These are phyloP conservation scores for Sycobia sp. DNA, from an alignment of 1,140 invertebrate genomes.

Conservation along the genomic window DNA sequence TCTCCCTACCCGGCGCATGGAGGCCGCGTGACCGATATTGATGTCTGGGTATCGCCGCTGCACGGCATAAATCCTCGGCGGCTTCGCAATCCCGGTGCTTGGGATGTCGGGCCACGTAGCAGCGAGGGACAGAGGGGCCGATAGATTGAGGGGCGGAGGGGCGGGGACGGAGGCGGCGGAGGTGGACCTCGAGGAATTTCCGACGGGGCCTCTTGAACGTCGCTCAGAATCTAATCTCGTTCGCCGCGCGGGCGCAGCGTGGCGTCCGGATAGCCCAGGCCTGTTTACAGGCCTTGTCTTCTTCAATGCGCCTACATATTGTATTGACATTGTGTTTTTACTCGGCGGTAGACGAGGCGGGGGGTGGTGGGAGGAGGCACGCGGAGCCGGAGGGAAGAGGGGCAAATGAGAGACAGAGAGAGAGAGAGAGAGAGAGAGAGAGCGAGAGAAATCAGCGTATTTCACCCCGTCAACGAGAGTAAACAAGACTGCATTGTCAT, in stretches of 20 bases:
- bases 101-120: constrained; percentile 42
- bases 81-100: constrained; percentile 44
- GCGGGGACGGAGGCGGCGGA: neutral
- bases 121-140: too few relatives aligned
- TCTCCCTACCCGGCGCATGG: too few relatives aligned
- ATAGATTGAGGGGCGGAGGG: too few relatives aligned
- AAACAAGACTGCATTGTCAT: too few relatives aligned
- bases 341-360: too few relatives aligned
- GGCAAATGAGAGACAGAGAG: too few relatives aligned
- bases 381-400: too few relatives aligned
- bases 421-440: too few relatives aligned
- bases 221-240: constrained; percentile 28
- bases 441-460: too few relatives aligned
- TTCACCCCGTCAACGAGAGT: too few relatives aligned
- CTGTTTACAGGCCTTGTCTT: constrained; percentile 9
- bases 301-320: too few relatives aligned
- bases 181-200: neutral
- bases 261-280: neutral
- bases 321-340: neutral
- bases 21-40: constrained; percentile 43
- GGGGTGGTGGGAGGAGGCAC: too few relatives aligned
- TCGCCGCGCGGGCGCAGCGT: neutral
- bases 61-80: constrained; percentile 46
- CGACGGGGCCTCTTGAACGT: constrained; percentile 15
- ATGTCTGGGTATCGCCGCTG: constrained; percentile 48